Conservation (phyloP, 2,113 vertebrate genomes). For the Columbina picui region DNA sequence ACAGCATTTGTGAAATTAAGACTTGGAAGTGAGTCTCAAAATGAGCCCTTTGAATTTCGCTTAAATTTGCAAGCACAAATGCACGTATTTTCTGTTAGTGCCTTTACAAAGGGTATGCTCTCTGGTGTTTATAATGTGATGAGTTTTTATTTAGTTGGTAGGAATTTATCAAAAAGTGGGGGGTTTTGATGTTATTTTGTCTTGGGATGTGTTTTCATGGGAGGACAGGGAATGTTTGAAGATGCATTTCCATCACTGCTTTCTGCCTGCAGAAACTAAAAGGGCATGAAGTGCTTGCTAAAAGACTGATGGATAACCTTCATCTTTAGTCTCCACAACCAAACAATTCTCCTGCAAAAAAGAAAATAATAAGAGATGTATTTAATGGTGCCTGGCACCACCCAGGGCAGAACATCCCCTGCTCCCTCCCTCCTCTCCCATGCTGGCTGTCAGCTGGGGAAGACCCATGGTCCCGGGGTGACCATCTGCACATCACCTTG, state of each 20-base stretch:
- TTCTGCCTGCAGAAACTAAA: background rate
- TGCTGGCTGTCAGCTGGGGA: background rate
- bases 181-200: background rate
- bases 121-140: background rate
- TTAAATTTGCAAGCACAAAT: background rate
- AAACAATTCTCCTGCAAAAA: background rate
- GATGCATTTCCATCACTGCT: background rate
- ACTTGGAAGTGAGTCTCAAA: slow-evolving; percentile 5
- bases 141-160: background rate
- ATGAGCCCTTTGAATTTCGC: slow-evolving; percentile 21
- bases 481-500: accelerated
- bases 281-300: background rate
- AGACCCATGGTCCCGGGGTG: accelerated
- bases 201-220: background rate
- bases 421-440: background rate
- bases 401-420: accelerated
- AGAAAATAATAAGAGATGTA: background rate
- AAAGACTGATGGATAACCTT: background rate
- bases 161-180: background rate
- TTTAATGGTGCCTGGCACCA: background rate
- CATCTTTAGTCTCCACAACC: background rate
- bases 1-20: slow-evolving; percentile 43
- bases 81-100: background rate
- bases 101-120: background rate
- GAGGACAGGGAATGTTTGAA: background rate